Percentiles rank a stretch among this genome's conserved stretches.
Evolutionary conservation across 2,888 invertebrate species (phyloP).

Genomic region (Gisinianus flammeolus): DNA sequence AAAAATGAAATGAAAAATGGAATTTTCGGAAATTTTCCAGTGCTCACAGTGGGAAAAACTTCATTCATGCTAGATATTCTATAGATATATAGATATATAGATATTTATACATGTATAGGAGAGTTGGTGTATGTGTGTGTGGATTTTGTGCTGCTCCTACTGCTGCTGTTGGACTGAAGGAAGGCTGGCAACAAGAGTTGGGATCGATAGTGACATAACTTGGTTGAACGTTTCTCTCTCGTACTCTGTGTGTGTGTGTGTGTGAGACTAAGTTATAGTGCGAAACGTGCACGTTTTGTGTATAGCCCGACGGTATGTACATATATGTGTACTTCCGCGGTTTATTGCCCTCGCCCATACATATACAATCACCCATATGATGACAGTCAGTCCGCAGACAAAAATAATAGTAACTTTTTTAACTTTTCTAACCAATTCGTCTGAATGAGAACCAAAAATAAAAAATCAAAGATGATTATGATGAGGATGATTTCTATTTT

Average conservation of each 20-base stretch:
- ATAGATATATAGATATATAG: neutral
- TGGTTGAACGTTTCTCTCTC: constrained; percentile 39
- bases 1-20: too few relatives aligned
- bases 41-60: too few relatives aligned
- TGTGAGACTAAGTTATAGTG: neutral
- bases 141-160: neutral
- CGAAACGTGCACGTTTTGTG: constrained; percentile 21
- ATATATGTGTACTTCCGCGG: constrained; percentile 43
- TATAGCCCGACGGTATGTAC: constrained; percentile 9
- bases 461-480: neutral
- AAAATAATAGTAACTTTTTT: constrained; percentile 12
- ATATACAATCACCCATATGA: constrained; percentile 38
- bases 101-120: neutral
- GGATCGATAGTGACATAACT: constrained; percentile 57
- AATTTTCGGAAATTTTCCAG: too few relatives aligned
- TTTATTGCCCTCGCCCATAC: constrained; percentile 44
- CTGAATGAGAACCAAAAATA: neutral
- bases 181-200: constrained; percentile 46
- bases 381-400: constrained; percentile 21
- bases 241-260: neutral
- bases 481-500: too few relatives aligned
- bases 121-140: constrained; percentile 15
- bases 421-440: neutral
- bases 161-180: neutral
- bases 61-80: neutral